These are phyloP conservation scores for Myripristis murdjan DNA, from an alignment of 2,797 vertebrate species.

Conservation along the genomic window DNA sequence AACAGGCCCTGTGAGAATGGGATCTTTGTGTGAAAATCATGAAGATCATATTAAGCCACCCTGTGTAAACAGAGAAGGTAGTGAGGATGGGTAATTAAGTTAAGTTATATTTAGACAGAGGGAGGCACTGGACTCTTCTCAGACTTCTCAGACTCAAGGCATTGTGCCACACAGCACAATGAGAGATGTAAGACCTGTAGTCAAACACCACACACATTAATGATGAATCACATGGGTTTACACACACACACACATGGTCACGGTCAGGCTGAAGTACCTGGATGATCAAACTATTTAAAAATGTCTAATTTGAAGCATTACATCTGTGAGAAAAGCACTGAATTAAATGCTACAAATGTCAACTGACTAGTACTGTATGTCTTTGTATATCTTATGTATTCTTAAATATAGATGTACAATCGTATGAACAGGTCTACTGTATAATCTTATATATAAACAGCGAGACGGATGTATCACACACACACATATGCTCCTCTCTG, in stretches of 20 bases:
- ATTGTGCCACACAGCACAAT: conserved; percentile 63
- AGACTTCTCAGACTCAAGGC: too few species aligned
- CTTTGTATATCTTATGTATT: conserved; percentile 64
- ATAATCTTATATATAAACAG: conserved; percentile 72
- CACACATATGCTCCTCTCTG: conserved; percentile 70
- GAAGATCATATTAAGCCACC: conserved; percentile 67
- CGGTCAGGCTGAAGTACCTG: too few species aligned
- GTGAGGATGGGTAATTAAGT: conserved; percentile 75
- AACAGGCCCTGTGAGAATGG: conserved; percentile 47
- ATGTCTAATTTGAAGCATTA: conserved; percentile 2
- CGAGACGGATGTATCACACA: conserved; percentile 53
- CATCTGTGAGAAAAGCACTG: not conserved
- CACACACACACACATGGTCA: conserved; percentile 32
- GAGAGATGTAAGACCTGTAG: conserved; percentile 39
- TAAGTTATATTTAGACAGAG: conserved; percentile 80
- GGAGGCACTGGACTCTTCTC: conserved; percentile 52
- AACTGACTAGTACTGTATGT: conserved; percentile 17
- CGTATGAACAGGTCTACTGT: conserved; percentile 59
- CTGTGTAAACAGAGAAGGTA: conserved; percentile 65
- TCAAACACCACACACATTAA: not conserved
- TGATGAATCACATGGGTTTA: conserved; percentile 11
- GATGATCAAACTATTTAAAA: not conserved
- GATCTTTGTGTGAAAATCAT: conserved; percentile 65
- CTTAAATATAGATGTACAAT: conserved; percentile 48
- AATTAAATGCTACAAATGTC: not conserved